Evolutionary conservation across 2,113 vertebrate species (phyloP), one percentile per base, ranked within the genome.

Genomic region (Charadrius vociferus): DNA sequence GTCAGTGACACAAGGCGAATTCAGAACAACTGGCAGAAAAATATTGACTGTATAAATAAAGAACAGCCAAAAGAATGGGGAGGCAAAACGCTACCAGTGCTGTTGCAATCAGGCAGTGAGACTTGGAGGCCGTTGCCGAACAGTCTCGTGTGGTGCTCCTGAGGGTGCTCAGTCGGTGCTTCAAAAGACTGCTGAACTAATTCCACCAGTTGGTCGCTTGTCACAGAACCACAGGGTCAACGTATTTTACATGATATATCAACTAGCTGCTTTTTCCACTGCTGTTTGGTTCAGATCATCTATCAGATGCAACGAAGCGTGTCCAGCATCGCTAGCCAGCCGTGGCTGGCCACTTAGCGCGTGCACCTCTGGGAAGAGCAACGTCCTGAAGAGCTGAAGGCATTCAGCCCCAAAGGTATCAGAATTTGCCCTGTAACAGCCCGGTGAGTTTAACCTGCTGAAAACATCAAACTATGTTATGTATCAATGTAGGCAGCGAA

Each of bases 61-160:
- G 20, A 89, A 18, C 10, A 67, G 21, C 19, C 15, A 39, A 53
- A 86, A 73, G 36, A 22, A 45, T 3, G 0, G 5, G 34, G 53
- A 87, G 20, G 17, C 15, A 66, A 55, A 87, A 45, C 1, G 7
- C 34, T 79, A 47, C 13, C 5, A 6, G 7, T 4, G 26, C 37
- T 59, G 24, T 34, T 20, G 56, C 47, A 78, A 7, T 49, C 59
- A n/a, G 0, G 0, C 16, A 41, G 34, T 0, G 1, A 78, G 32
- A 29, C 12, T n/a, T 43, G 24, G 26, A 83, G 45, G 36, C 32
- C 66, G 29, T 18, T 86, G n/a, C 30, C 1, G 6, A 50, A 20
- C 10, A 10, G 41, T 19, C 3, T 74, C 3, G 0, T 65, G 30
- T 30, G 0, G 8, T 53, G n/a, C 14, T 80, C 21, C 23, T 0